Evolutionary conservation across 2,888 invertebrate species (phyloP).

Genomic region (Athrips mouffetella): DNA sequence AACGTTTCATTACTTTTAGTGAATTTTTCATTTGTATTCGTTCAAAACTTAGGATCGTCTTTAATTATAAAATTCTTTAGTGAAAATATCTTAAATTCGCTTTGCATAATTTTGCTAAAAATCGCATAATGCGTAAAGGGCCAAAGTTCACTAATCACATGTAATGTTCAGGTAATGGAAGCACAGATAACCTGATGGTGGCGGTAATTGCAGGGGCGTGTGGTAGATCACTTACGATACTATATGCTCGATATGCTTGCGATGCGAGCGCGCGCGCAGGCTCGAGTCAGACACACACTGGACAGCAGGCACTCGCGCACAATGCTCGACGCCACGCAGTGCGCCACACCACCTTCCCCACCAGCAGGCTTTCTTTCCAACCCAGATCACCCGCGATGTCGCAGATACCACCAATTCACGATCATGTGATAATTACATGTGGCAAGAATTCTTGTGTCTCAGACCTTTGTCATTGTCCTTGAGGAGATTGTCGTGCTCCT

Average conservation of each 20-base stretch:
- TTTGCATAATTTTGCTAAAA: too few species aligned
- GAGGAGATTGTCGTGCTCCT: background rate
- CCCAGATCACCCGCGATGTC: conserved; percentile 23
- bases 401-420: conserved; percentile 26
- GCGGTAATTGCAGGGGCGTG: background rate
- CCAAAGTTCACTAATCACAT: too few species aligned
- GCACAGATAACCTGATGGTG: background rate
- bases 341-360: conserved; percentile 32
- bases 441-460: conserved; percentile 3
- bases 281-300: conserved; percentile 38
- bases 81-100: too few species aligned
- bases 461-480: conserved; percentile 9
- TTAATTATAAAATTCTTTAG: too few species aligned
- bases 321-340: too few species aligned
- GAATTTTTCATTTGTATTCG: too few species aligned
- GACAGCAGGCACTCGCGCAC: conserved; percentile 22
- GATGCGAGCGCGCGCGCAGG: conserved; percentile 33
- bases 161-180: conserved; percentile 8
- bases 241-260: conserved; percentile 22
- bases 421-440: conserved; percentile 28
- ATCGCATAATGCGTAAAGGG: too few species aligned
- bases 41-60: too few species aligned
- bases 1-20: too few species aligned
- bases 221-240: conserved; percentile 32
- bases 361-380: conserved; percentile 28